Percentiles rank a stretch among this genome's conserved stretches.
Evolutionary conservation across 2,797 vertebrate genomes (phyloP).

Genomic region (Brotula barbata): DNA sequence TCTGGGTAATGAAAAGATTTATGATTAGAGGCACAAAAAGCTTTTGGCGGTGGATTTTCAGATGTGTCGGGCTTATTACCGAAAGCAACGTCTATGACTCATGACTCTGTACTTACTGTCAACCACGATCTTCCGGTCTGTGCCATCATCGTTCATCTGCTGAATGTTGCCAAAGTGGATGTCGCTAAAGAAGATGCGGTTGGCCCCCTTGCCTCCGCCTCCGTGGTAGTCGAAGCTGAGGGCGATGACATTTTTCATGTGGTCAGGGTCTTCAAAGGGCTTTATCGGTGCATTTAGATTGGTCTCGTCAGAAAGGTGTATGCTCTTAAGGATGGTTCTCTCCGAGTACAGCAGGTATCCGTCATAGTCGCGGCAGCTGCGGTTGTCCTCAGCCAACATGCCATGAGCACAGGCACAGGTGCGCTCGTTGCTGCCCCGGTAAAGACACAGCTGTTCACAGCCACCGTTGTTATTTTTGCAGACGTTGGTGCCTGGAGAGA

Average conservation of each 20-base stretch:
- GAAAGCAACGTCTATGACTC: background rate
- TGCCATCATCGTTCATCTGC: constrained; percentile 92
- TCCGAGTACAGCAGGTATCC: constrained; percentile 97
- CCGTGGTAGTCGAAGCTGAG: constrained; percentile 93
- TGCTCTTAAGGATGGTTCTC: constrained; percentile 96
- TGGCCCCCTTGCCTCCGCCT: constrained; percentile 85
- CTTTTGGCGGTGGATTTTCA: background rate
- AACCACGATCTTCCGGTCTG: constrained; percentile 88
- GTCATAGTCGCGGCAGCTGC: constrained; percentile 90
- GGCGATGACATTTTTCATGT: constrained; percentile 98
- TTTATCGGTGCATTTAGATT: constrained; percentile 96
- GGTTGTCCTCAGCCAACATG: constrained; percentile 89
- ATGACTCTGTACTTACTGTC: constrained; percentile 85
- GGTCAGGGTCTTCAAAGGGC: constrained; percentile 93
- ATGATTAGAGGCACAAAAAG: background rate
- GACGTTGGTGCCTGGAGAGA: constrained; percentile 87
- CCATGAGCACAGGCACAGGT: constrained; percentile 95
- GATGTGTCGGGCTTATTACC: background rate
- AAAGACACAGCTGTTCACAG: constrained; percentile 95
- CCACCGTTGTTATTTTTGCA: constrained; percentile 90
- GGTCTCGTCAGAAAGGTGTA: constrained; percentile 96
- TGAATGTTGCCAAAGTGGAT: constrained; percentile 99
- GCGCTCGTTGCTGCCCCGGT: constrained; percentile 79
- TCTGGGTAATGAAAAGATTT: no score
- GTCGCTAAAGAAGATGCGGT: constrained; percentile 96